A percentile compares a stretch with the other conserved stretches of the same genome.
Evolutionary conservation across 2,113 vertebrate species (phyloP).

Genomic region (Panthera leo): DNA sequence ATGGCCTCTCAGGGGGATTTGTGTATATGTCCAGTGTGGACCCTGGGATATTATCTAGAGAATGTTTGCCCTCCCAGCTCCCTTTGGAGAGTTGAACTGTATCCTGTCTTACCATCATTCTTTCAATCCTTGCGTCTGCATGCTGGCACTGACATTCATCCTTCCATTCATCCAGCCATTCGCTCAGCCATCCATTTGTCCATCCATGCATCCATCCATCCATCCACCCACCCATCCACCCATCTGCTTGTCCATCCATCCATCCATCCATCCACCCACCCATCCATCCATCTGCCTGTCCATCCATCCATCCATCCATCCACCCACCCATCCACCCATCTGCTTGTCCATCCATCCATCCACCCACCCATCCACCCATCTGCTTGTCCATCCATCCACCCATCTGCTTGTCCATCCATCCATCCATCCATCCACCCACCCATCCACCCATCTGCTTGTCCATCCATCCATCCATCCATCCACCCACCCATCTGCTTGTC

Average conservation of each 20-base stretch:
- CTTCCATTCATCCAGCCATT: too few species aligned
- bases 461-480: too few species aligned
- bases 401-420: too few species aligned
- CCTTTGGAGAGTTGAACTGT: accelerated
- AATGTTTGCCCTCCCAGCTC: background rate
- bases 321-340: too few species aligned
- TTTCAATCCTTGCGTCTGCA: background rate
- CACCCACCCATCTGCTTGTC: too few species aligned
- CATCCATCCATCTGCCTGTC: accelerated
- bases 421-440: too few species aligned
- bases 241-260: background rate
- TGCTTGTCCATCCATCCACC: background rate
- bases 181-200: background rate
- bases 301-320: background rate
- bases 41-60: background rate
- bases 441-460: too few species aligned
- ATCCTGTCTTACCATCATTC: background rate
- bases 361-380: too few species aligned
- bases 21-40: too few species aligned
- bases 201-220: background rate
- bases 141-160: background rate
- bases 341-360: accelerated
- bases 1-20: accelerated
- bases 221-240: background rate
- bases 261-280: background rate